Percentiles rank a stretch among this genome's conserved stretches.
Evolutionary conservation across 2,888 invertebrate species (phyloP).

Genomic region (Ischnus inquisitorius): DNA sequence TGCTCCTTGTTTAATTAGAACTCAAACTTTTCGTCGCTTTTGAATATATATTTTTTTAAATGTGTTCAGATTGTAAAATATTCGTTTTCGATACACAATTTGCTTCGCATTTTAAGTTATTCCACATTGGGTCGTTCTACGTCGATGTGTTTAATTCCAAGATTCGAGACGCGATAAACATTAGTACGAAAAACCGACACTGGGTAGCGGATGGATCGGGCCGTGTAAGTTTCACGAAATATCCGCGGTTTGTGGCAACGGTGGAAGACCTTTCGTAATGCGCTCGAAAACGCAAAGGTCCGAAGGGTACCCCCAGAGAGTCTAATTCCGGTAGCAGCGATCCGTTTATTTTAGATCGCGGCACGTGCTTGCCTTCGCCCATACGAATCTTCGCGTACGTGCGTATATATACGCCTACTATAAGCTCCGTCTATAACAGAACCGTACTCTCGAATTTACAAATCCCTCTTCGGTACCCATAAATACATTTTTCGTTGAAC

Average conservation of each 20-base stretch:
- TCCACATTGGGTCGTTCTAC: not conserved
- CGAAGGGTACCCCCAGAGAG: conserved; percentile 63
- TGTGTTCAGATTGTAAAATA: not conserved
- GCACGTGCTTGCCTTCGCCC: conserved; percentile 67
- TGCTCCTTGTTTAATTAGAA: not conserved
- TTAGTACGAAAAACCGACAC: not conserved
- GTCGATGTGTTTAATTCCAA: not conserved
- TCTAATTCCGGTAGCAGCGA: conserved; percentile 68
- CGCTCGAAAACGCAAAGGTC: conserved; percentile 63
- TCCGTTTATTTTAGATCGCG: conserved; percentile 68
- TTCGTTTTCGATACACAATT: not conserved
- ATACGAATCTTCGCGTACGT: conserved; percentile 53
- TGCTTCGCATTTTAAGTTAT: not conserved
- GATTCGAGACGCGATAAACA: not conserved
- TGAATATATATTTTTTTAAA: not conserved
- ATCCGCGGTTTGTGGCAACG: not conserved
- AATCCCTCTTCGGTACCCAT: not conserved
- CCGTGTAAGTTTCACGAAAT: conserved; percentile 9
- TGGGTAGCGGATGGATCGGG: not conserved
- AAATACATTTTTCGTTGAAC: not conserved
- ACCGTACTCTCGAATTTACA: conserved; percentile 8
- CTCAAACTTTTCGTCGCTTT: not conserved
- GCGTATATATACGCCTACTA: conserved; percentile 33
- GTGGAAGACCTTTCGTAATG: conserved; percentile 64
- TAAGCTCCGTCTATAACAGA: conserved; percentile 11